These are phyloP conservation scores for Ips typographus DNA, from an alignment of 1,140 invertebrate genomes.

Conservation along the genomic window DNA sequence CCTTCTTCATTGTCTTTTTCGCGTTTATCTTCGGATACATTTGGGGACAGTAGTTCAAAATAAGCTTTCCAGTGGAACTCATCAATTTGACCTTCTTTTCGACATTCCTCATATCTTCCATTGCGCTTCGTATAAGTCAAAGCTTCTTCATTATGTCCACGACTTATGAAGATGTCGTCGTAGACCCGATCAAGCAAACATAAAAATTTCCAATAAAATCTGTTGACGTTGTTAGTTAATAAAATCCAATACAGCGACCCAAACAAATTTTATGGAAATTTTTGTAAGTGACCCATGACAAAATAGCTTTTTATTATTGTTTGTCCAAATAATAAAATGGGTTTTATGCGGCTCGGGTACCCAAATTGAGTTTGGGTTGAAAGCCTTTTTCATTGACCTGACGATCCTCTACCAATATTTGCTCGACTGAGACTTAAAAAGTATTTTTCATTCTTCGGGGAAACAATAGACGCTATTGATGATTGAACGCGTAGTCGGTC, in stretches of 20 bases:
- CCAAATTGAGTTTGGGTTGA: slow-evolving; percentile 21
- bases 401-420: slow-evolving; percentile 11
- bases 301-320: slow-evolving; percentile 24
- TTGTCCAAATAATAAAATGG: slow-evolving; percentile 17
- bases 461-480: background rate
- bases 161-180: too few relatives aligned
- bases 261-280: background rate
- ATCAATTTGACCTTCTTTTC: background rate
- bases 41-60: too few relatives aligned
- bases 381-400: slow-evolving; percentile 18
- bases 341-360: slow-evolving; percentile 9
- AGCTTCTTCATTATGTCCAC: too few relatives aligned
- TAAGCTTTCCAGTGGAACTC: too few relatives aligned
- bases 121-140: too few relatives aligned
- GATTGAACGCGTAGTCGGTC: too few relatives aligned
- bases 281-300: slow-evolving; percentile 13
- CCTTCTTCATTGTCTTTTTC: too few relatives aligned
- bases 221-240: background rate
- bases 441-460: background rate
- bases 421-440: background rate
- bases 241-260: background rate
- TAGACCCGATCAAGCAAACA: too few relatives aligned
- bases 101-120: background rate
- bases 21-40: too few relatives aligned
- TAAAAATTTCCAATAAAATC: too few relatives aligned